phyloP scores from a whole-genome alignment of 2,797 vertebrate species.

The Gambusia yucatana region DNA sequence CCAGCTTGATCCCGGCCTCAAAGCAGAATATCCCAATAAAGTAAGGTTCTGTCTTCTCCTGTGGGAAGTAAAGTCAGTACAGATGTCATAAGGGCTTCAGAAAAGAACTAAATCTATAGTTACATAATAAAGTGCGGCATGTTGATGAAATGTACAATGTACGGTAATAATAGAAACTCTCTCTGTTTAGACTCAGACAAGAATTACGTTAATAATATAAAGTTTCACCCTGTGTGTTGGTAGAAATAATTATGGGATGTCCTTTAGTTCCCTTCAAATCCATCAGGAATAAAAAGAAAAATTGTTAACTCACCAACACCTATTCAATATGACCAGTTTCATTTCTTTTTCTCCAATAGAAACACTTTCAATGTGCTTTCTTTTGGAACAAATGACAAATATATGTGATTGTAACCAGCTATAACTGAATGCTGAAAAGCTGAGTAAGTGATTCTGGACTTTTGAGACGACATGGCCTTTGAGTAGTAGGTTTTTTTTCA shows the following conservation, averaged over 20 bases:
- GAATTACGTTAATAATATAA: background rate
- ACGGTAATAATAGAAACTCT: background rate
- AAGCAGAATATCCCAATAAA: constrained; percentile 99
- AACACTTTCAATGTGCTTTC: background rate
- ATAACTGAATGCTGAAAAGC: background rate
- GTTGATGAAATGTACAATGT: background rate
- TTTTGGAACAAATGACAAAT: background rate
- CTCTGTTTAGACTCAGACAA: background rate
- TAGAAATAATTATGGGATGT: background rate
- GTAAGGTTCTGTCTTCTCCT: constrained; percentile 98
- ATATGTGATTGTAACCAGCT: background rate
- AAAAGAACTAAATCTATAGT: background rate
- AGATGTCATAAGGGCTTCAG: background rate
- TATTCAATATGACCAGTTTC: background rate
- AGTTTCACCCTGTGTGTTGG: background rate
- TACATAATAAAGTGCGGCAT: background rate
- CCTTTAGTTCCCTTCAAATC: background rate
- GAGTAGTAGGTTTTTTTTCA: background rate
- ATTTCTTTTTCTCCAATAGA: background rate
- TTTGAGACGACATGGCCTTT: background rate
- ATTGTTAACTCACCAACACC: background rate
- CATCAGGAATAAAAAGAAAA: background rate
- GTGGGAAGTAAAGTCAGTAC: constrained; percentile 23
- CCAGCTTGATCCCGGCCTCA: constrained; percentile 96
- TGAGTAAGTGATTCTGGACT: background rate